phyloP scores from a whole-genome alignment of 2,888 invertebrate species.

The Toxonevra muliebris region DNA sequence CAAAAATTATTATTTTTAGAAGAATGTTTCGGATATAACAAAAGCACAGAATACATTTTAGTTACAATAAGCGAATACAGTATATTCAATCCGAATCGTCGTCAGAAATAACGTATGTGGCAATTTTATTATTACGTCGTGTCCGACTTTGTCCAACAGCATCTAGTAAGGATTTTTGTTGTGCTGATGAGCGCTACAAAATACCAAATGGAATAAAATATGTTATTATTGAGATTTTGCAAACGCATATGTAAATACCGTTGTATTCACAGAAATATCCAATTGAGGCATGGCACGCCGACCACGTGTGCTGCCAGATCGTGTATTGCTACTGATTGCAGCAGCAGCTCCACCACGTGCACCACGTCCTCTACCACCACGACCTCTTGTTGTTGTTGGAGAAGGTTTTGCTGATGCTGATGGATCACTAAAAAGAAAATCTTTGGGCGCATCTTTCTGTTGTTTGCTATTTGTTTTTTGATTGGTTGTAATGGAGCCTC shows the following conservation, averaged over 20 bases:
- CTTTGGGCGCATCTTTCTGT: background rate
- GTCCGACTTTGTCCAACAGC: too few species aligned
- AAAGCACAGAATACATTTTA: too few species aligned
- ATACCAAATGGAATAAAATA: too few species aligned
- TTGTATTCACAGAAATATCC: slow-evolving; percentile 46
- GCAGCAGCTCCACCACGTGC: slow-evolving; percentile 42
- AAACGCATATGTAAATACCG: slow-evolving; percentile 33
- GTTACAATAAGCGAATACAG: too few species aligned
- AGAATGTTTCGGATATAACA: too few species aligned
- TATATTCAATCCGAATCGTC: too few species aligned
- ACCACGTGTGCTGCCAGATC: slow-evolving; percentile 23
- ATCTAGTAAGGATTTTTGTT: too few species aligned
- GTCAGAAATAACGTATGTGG: too few species aligned
- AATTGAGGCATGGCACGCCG: slow-evolving; percentile 44
- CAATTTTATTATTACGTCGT: too few species aligned
- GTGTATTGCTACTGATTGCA: slow-evolving; percentile 10
- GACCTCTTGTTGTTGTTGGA: slow-evolving; percentile 32
- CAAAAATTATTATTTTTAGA: too few species aligned
- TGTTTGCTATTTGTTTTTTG: background rate
- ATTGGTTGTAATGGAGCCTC: slow-evolving; percentile 33
- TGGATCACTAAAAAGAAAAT: slow-evolving; percentile 8
- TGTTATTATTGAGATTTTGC: too few species aligned
- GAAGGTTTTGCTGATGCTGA: slow-evolving; percentile 2
- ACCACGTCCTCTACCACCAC: slow-evolving; percentile 46
- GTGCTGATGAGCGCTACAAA: too few species aligned